Conservation (phyloP, 2,888 invertebrate species). For the Hemicrepidius hirtus region DNA sequence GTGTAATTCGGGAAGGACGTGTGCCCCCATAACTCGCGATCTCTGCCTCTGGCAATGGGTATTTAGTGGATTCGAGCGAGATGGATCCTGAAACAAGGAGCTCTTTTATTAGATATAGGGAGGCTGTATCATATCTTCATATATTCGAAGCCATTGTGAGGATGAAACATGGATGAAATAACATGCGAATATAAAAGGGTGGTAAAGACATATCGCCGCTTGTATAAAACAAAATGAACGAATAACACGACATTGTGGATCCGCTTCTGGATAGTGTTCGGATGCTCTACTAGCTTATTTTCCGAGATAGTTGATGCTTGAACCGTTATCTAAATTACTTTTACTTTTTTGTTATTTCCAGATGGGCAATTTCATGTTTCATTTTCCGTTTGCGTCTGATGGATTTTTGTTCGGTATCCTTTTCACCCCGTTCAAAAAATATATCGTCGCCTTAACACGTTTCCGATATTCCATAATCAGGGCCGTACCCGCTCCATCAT, state of each 20-base stretch:
- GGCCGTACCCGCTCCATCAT: too few relatives aligned
- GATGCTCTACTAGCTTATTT: conserved; percentile 45
- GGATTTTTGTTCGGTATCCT: conserved; percentile 3
- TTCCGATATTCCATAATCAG: too few relatives aligned
- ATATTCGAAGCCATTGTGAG: conserved; percentile 59
- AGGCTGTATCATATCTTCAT: conserved; percentile 59
- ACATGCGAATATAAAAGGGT: conserved; percentile 60
- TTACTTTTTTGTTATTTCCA: conserved; percentile 35
- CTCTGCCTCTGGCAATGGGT: conserved; percentile 46
- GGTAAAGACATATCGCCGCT: conserved; percentile 55
- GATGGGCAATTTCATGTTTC: conserved; percentile 27
- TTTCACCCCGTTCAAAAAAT: neutral
- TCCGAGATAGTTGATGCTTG: conserved; percentile 34
- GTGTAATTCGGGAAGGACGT: conserved; percentile 48
- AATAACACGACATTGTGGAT: conserved; percentile 47
- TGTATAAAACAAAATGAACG: conserved; percentile 52
- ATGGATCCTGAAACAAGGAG: conserved; percentile 41
- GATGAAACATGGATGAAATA: conserved; percentile 61
- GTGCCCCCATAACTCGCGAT: conserved; percentile 43
- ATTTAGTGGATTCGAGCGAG: conserved; percentile 49
- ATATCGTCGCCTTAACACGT: too few relatives aligned
- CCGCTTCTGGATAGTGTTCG: conserved; percentile 43
- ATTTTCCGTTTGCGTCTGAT: conserved; percentile 24
- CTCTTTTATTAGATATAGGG: conserved; percentile 49
- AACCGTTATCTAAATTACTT: conserved; percentile 45